These are phyloP conservation scores for Denticeps clupeoides DNA, from an alignment of 2,797 vertebrate genomes.

Conservation along the genomic window DNA sequence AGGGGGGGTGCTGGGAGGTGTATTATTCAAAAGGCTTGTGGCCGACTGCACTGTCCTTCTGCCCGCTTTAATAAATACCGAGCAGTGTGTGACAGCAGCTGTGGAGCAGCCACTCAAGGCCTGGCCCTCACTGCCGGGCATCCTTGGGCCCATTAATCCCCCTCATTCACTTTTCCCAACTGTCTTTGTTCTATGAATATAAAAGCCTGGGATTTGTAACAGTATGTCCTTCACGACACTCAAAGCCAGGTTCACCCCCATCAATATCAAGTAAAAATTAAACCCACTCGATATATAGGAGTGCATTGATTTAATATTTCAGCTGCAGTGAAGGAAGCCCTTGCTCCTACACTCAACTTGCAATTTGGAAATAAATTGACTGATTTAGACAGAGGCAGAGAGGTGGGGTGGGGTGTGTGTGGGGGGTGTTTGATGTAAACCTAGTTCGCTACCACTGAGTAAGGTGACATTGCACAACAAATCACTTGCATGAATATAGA, in stretches of 20 bases:
- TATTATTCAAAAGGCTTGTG: slow-evolving; percentile 16
- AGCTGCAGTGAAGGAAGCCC: slow-evolving; percentile 52
- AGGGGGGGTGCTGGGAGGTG: background rate
- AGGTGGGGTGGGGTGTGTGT: background rate
- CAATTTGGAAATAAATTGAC: slow-evolving; percentile 81
- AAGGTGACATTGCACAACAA: slow-evolving; percentile 77
- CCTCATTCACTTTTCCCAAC: slow-evolving; percentile 51
- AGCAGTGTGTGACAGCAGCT: slow-evolving; percentile 37
- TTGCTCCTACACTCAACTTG: slow-evolving; percentile 66
- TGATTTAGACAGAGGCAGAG: slow-evolving; percentile 67
- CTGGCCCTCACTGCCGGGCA: slow-evolving; percentile 44
- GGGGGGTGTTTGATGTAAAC: slow-evolving; percentile 48
- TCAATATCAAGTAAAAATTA: slow-evolving; percentile 68
- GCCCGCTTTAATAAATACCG: slow-evolving; percentile 50
- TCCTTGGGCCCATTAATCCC: slow-evolving; percentile 55
- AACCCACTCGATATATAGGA: slow-evolving; percentile 65
- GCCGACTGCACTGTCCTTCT: slow-evolving; percentile 30
- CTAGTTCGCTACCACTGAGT: slow-evolving; percentile 53
- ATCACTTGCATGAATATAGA: slow-evolving; percentile 73
- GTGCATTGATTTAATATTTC: slow-evolving; percentile 73
- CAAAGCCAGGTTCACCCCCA: slow-evolving; percentile 60
- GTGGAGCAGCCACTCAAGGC: slow-evolving; percentile 52
- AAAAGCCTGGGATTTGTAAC: slow-evolving; percentile 55
- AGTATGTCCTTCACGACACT: slow-evolving; percentile 62
- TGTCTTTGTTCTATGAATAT: slow-evolving; percentile 54